A percentile compares a stretch with the other conserved stretches of the same genome.
These are phyloP conservation scores for Hypolimnas misippus DNA, from an alignment of 2,888 invertebrate genomes.

Conservation along the genomic window DNA sequence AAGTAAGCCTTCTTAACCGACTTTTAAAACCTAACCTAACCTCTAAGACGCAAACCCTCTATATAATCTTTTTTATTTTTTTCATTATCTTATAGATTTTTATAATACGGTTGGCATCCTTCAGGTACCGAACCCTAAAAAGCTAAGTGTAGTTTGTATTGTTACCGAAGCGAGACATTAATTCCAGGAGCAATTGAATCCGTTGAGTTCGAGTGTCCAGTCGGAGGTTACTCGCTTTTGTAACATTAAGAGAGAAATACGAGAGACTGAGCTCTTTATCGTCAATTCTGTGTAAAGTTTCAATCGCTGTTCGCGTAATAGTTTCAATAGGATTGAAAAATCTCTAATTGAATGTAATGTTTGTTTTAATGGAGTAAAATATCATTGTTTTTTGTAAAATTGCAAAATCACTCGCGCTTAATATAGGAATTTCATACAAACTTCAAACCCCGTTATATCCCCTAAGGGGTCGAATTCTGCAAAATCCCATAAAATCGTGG, in stretches of 20 bases:
- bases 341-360: slow-evolving; percentile 17
- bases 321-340: slow-evolving; percentile 25
- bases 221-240: slow-evolving; percentile 31
- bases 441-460: no score
- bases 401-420: no score
- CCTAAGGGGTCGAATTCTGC: no score
- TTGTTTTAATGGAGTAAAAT: not conserved
- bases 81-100: no score
- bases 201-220: slow-evolving; percentile 33
- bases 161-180: slow-evolving; percentile 24
- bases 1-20: no score
- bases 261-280: slow-evolving; percentile 32
- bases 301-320: slow-evolving; percentile 30
- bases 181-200: slow-evolving; percentile 35
- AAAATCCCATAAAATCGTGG: no score
- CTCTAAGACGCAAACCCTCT: no score
- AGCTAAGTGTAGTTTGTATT: not conserved
- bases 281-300: slow-evolving; percentile 35
- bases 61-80: no score
- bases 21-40: no score
- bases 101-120: no score
- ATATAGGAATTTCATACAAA: no score
- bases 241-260: slow-evolving; percentile 41
- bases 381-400: not conserved
- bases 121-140: no score